Evolutionary conservation across 2,888 invertebrate genomes (phyloP), one percentile per base, ranked within the genome.

Genomic region (Trissolcus brochymenae): DNA sequence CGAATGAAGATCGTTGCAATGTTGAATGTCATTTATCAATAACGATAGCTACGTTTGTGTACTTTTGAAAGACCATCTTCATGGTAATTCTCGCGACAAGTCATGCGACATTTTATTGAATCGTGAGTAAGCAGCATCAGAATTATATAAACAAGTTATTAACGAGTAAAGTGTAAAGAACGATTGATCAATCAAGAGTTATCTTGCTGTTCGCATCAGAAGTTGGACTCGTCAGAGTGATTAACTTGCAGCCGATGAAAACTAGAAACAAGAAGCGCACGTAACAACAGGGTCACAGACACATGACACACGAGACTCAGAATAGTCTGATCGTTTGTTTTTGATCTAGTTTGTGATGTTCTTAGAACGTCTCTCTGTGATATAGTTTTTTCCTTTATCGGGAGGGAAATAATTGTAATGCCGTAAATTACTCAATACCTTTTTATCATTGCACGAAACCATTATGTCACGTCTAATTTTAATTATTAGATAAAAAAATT

Each of bases 361-460:
- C 64, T 74, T 75, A 75, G 70, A 75, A 35, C 56, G 46, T 35
- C 49, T 35, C 9, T 35, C 35, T 35, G 2, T 35, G 35, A 35
- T 35, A 29, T 29, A 35, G 35, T 35, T 35, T 35, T 35, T 35
- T 35, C 25, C 29, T 50, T 56, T 60, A 4, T 4, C 35, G 35
- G 35, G 35, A 40, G 35, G 56, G 59, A 25, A 13, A 25, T 13
- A 56, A 60, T 62, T 56, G 19, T 46, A 75, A 68, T 75, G 68
- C 62, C 17, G 14, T 46, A 0, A 50, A 46, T 56, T 57, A 73
- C 29, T 76, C 64, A 35, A 65, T 61, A 73, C 56, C 56, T 56
- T 77, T 25, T 67, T 77, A 60, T 59, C 43, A 41, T 51, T 78
- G 78, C 78, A 78, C 78, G 74, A 78, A 55, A 64, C 43, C 53